Evolutionary conservation across 2,113 vertebrate genomes (phyloP), one percentile per base, ranked within the genome.

Genomic region (Xenus cinereus): DNA sequence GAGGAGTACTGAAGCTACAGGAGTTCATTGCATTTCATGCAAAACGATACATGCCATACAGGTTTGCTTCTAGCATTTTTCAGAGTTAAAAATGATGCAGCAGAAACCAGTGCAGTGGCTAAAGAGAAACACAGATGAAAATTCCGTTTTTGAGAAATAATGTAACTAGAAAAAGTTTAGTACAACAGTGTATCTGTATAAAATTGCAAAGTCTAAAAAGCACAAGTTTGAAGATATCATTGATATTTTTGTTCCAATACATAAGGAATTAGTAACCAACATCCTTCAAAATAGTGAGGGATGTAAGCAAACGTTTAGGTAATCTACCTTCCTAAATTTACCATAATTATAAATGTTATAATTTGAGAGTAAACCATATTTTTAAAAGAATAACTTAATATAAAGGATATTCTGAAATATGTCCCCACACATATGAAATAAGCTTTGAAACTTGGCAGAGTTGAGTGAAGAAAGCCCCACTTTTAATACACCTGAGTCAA

Each of bases 71-170:
- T 39, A 75, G 28, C 22, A 14, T 75, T 87, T 95, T 82, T 72
- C 60, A 39, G 56, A 54, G 28, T 22, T 53, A 71, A 84, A 78
- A 78, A 26, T 3, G 6, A 15, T 63, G 78, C 71, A 54, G 56
- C 26, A 50, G 23, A 81, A 33, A 26, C 32, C 57, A 0, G 1
- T 78, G 66, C 56, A 62, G 39, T 0, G 0, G 41, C 24, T 81
- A 32, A 67, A 82, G 46, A 78, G 35, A 43, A 89, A 27, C 41
- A 50, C 12, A 53, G 43, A 51, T 51, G 33, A 33, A 81, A 81
- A 67, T 59, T 50, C 27, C 43, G 6, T 32, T 89, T 33, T 78
- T 22, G 7, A 73, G 56, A 78, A 82, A 59, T 71, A 77, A 73
- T 14, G 3, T 33, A 79, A 79, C 14, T 19, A 62, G 41, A 21